Conservation (phyloP, 2,888 invertebrate genomes). For the Drosophila tanythrix region DNA sequence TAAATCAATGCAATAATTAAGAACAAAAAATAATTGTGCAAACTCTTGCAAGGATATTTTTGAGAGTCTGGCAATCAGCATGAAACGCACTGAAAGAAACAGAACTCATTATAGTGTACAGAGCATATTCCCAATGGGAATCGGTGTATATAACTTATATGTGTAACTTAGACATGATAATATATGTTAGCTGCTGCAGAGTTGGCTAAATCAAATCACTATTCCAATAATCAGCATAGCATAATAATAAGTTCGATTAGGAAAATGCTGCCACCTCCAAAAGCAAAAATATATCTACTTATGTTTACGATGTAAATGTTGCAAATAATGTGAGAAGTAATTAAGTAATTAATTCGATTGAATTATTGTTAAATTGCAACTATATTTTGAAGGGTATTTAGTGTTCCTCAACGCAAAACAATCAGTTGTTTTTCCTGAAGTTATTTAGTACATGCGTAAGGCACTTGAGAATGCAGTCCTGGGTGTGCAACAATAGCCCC, state of each 20-base stretch:
- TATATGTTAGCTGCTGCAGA: neutral
- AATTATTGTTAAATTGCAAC: neutral
- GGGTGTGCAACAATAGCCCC: constrained; percentile 5
- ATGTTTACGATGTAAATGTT: neutral
- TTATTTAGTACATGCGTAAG: constrained; percentile 57
- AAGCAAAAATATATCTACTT: neutral
- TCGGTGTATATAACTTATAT: neutral
- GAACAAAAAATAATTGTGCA: constrained; percentile 51
- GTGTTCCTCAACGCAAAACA: neutral
- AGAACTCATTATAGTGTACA: neutral
- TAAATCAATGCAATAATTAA: constrained; percentile 81
- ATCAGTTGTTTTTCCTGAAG: neutral
- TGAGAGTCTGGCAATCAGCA: neutral
- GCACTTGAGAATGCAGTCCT: constrained; percentile 59
- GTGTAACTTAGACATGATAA: neutral
- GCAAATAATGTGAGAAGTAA: no score
- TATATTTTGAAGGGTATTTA: constrained; percentile 1
- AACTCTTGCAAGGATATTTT: constrained; percentile 3
- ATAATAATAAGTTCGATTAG: neutral
- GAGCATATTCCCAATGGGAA: neutral
- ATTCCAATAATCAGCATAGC: neutral
- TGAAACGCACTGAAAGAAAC: neutral
- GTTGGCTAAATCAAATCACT: neutral
- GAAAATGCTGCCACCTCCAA: neutral
- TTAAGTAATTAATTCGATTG: neutral